Evolutionary conservation across 2,888 invertebrate species (phyloP).

Genomic region (Oscheius sp.): DNA sequence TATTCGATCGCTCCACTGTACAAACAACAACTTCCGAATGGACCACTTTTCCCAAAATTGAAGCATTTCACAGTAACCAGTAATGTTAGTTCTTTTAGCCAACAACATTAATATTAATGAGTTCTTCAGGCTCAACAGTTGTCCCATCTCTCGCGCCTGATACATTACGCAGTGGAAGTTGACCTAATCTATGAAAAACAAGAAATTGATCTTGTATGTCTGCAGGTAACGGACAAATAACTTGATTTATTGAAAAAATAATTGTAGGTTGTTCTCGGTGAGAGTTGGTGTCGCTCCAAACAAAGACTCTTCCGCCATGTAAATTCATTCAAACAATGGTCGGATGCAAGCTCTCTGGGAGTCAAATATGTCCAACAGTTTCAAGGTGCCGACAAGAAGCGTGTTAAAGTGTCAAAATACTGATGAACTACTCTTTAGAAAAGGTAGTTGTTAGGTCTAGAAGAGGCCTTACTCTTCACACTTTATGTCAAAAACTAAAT

Average conservation of each 20-base stretch:
- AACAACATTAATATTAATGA: background rate
- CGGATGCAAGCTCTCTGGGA: conserved; percentile 57
- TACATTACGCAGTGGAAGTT: conserved; percentile 57
- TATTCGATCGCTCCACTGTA: conserved; percentile 26
- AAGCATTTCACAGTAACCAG: conserved; percentile 62
- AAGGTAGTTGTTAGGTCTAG: background rate
- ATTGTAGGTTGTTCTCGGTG: conserved; percentile 36
- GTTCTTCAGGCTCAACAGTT: conserved; percentile 56
- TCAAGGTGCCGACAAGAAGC: conserved; percentile 34
- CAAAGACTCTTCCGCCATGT: conserved; percentile 61
- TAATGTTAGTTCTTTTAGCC: conserved; percentile 40
- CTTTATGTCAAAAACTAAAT: background rate
- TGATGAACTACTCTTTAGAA: conserved; percentile 16
- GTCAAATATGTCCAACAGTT: conserved; percentile 64
- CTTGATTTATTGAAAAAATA: background rate
- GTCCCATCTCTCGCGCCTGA: conserved; percentile 54
- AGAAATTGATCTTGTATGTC: conserved; percentile 59
- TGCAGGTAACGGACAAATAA: conserved; percentile 38
- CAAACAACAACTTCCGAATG: conserved; percentile 32
- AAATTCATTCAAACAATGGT: conserved; percentile 62
- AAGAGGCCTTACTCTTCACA: conserved; percentile 20
- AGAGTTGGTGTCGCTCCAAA: conserved; percentile 56
- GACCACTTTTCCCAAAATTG: conserved; percentile 58
- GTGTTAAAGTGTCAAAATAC: conserved; percentile 2
- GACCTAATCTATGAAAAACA: conserved; percentile 57